Evolutionary conservation across 1,140 invertebrate species (phyloP), one percentile per base, ranked within the genome.

Genomic region (Phymorhynchus buccinoides): DNA sequence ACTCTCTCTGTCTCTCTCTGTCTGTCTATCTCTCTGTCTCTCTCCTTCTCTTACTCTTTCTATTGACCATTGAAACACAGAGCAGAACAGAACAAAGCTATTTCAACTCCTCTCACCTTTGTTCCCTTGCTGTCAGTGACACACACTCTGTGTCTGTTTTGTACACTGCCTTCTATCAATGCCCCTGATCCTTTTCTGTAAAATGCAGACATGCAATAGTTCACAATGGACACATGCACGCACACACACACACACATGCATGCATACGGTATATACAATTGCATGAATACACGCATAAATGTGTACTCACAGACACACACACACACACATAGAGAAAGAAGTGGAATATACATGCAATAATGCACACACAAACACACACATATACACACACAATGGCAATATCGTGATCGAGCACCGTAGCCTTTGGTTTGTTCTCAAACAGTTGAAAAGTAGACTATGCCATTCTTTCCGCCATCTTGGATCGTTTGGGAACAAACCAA

Each of bases 81-180:
- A n/a, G n/a, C n/a, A n/a, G n/a, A n/a, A n/a, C n/a, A n/a, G n/a
- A n/a, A n/a, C n/a, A n/a, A n/a, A n/a, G n/a, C n/a, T n/a, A n/a
- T n/a, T n/a, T n/a, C n/a, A n/a, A n/a, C n/a, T n/a, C n/a, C 3
- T 14, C 44, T 79, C 41, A 80, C 78, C 78, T 80, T 80, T 4
- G 42, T 35, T 80, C 27, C 48, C 1, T 3, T 39, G 30, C 48
- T 73, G 62, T 83, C 81, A 73, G 62, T 83, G 39, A 81, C 39
- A 14, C 80, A 81, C 37, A 81, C 32, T 81, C 35, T 81, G 80
- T 81, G 80, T 81, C 52, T 56, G 48, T 56, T 66, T 66, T 81
- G 80, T 12, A 81, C 48, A 66, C 37, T 81, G 22, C 52, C 66
- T 6, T 56, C 79, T 32, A 81, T 1, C 84, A 62, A 48, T 7